Base-by-base conservation (phyloP, 1,140 invertebrate species). In the Aphaenogaster ashmeadi region DNA sequence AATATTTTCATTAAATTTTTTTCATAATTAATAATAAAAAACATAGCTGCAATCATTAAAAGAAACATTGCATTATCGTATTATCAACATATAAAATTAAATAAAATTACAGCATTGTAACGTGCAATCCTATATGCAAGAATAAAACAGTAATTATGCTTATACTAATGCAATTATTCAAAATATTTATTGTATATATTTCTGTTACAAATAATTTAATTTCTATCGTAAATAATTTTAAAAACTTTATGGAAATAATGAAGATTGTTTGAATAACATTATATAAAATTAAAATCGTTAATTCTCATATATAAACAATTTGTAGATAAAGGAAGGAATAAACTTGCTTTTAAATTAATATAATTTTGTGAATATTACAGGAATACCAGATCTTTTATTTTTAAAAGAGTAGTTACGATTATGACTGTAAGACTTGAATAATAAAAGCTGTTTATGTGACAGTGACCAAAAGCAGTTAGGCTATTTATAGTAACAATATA, bases 401-500 rank as follows among this genome's bases (percentile, higher is more conserved):
- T 8, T 6, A 72, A 58, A 58, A 9, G 13, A 44, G 13, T 58
- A 71, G 47, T 72, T 56, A 56, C 7, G 21, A 18, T 74, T 72
- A 58, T 36, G 5, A 0, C 3, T 83, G 11, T 0, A 21, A 36
- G 41, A 72, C 5, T 47, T 47, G 18, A 3, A 83, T 60, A 64
- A 15, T 56, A 47, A 44, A 87, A 87, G 66, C 38, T 58, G 41
- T 52, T 50, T 47, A 44, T 2, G 7, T 9, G 13, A 8, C 6
- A 92, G 79, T 58, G 18, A 44, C 75, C 78, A 52, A 87, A 85
- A 91, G 52, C 83, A 87, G 56, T 90, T 86, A 56, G 15, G 38
- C 18, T 54, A 86, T 66, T 87, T 75, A 79, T 50, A 84, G 64
- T 62, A 87, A 89, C 81, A 71, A 88, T 86, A 84, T 72, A 44